These are phyloP conservation scores for Venustaconcha ellipsiformis DNA, from an alignment of 1,140 invertebrate species.

Conservation along the genomic window DNA sequence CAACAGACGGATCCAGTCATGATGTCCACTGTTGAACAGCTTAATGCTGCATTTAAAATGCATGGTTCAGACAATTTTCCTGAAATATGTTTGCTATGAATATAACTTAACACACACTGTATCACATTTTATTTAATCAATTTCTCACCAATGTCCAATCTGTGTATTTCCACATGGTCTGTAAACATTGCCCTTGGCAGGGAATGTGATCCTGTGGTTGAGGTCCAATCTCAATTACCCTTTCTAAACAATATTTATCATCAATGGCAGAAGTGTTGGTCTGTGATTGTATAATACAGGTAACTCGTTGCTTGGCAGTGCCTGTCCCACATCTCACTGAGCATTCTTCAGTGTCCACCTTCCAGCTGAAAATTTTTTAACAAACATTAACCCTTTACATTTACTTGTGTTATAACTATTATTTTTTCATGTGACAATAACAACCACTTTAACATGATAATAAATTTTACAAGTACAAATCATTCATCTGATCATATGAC, in stretches of 20 bases:
- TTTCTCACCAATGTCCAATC: conserved; percentile 76
- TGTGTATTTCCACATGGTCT: conserved; percentile 78
- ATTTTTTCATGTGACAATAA: background rate
- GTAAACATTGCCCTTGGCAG: conserved; percentile 78
- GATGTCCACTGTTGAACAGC: too few relatives aligned
- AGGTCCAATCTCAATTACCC: conserved; percentile 66
- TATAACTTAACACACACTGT: too few relatives aligned
- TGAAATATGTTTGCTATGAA: too few relatives aligned
- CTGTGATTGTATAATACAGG: conserved; percentile 70
- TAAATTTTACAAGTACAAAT: background rate
- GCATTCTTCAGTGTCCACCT: conserved; percentile 70
- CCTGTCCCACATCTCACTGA: conserved; percentile 62
- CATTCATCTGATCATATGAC: background rate
- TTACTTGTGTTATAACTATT: background rate
- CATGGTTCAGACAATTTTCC: too few relatives aligned
- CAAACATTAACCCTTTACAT: background rate
- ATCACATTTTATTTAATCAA: background rate
- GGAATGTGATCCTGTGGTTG: conserved; percentile 72
- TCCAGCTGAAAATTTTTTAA: conserved; percentile 72
- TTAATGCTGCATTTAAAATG: too few relatives aligned
- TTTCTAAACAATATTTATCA: conserved; percentile 43
- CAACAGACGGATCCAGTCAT: too few relatives aligned
- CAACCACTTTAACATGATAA: background rate
- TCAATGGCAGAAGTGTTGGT: conserved; percentile 33
- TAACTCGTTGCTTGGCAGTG: conserved; percentile 64